phyloP scores from a whole-genome alignment of 2,797 vertebrate genomes.

The Danio tinwini region DNA sequence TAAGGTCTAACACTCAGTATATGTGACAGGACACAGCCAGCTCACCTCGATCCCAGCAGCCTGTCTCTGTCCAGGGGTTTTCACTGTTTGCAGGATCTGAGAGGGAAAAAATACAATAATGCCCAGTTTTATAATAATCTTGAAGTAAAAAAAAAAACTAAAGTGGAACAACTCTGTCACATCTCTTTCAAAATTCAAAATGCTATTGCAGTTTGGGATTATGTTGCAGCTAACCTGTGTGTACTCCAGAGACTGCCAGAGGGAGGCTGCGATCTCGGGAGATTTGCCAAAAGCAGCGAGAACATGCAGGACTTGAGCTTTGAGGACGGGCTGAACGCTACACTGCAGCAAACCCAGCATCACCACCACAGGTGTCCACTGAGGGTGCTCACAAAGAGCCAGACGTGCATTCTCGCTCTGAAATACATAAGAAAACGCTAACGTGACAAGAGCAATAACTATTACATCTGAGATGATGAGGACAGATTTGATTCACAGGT shows the following conservation, averaged over 20 bases:
- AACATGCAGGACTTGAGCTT: slow-evolving; percentile 88
- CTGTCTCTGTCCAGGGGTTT: slow-evolving; percentile 89
- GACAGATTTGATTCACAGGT: not conserved
- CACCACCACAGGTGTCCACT: slow-evolving; percentile 96
- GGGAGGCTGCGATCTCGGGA: slow-evolving; percentile 95
- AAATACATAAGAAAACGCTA: slow-evolving; percentile 21
- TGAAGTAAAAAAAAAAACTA: not conserved
- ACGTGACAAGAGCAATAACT: not conserved
- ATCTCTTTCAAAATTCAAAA: too few species aligned
- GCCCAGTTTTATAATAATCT: not conserved
- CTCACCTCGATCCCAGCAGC: slow-evolving; percentile 94
- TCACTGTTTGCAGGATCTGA: slow-evolving; percentile 93
- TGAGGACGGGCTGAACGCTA: slow-evolving; percentile 91
- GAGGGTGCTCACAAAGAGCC: slow-evolving; percentile 95
- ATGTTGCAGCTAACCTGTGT: slow-evolving; percentile 83
- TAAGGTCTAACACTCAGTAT: not conserved
- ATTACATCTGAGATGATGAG: not conserved
- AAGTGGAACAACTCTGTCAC: not conserved
- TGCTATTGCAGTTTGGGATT: not conserved
- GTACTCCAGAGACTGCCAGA: slow-evolving; percentile 98
- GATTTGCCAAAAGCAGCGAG: slow-evolving; percentile 96
- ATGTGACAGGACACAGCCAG: not conserved
- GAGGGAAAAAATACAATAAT: slow-evolving; percentile 5
- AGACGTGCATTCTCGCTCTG: slow-evolving; percentile 98
- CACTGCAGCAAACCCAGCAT: slow-evolving; percentile 95